Percentiles rank a stretch among this genome's conserved stretches.
phyloP scores from a whole-genome alignment of 2,888 invertebrate species.

The Amphipoea lucens region DNA sequence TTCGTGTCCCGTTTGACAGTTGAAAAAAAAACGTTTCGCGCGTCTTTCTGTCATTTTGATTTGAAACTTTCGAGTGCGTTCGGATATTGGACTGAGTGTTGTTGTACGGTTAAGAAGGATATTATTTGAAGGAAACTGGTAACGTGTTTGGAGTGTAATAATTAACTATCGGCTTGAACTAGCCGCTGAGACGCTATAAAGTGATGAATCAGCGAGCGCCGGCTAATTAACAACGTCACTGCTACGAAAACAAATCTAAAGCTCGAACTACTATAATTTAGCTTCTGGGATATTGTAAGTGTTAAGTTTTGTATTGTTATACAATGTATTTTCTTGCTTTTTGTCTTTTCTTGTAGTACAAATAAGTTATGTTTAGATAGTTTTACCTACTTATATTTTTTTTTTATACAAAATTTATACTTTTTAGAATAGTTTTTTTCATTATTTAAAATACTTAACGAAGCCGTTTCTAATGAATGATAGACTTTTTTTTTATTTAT shows the following conservation, averaged over 20 bases:
- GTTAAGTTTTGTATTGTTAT: constrained; percentile 49
- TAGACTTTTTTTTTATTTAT: not conserved
- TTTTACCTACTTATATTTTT: not conserved
- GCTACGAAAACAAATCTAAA: constrained; percentile 87
- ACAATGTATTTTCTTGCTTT: constrained; percentile 11
- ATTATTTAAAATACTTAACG: not conserved
- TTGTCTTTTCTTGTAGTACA: constrained; percentile 19
- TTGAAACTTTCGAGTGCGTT: constrained; percentile 84
- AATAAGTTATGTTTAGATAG: constrained; percentile 39
- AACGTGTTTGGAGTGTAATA: constrained; percentile 81
- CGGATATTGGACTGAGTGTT: constrained; percentile 77
- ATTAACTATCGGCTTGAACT: constrained; percentile 83
- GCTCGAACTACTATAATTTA: constrained; percentile 74
- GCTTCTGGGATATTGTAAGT: constrained; percentile 85
- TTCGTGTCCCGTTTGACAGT: constrained; percentile 81
- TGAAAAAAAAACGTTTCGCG: constrained; percentile 87
- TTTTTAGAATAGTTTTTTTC: not conserved
- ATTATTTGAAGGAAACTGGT: constrained; percentile 70
- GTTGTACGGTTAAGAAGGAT: constrained; percentile 69
- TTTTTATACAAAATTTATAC: not conserved
- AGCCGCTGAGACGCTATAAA: constrained; percentile 88
- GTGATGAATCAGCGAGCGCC: constrained; percentile 90
- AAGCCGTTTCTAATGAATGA: not conserved
- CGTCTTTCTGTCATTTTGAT: constrained; percentile 83
- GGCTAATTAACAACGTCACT: constrained; percentile 88